A percentile compares a stretch with the other conserved stretches of the same genome.
Evolutionary conservation across 2,797 vertebrate species (phyloP).

Genomic region (Myiotriccus ornatus): DNA sequence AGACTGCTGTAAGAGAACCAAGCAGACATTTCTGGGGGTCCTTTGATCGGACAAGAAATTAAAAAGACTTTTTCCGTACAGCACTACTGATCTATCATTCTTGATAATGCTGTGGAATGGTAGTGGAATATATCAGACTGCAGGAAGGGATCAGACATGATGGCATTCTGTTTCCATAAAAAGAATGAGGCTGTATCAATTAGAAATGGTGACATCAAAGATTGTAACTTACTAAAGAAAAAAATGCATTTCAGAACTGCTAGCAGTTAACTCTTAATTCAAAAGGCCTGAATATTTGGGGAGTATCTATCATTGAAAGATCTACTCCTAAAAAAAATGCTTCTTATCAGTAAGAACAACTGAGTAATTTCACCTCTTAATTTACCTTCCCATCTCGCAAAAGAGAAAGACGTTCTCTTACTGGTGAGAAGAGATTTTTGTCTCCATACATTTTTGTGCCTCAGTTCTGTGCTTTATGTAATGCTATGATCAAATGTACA

Average conservation of each 20-base stretch:
- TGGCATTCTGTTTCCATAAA: neutral
- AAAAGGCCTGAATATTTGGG: neutral
- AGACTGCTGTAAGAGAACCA: neutral
- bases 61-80: neutral
- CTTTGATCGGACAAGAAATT: neutral
- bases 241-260: neutral
- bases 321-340: neutral
- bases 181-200: neutral
- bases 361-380: neutral
- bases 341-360: neutral
- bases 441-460: neutral
- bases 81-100: neutral
- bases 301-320: neutral
- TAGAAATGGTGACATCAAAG: neutral
- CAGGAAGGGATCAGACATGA: neutral
- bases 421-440: neutral
- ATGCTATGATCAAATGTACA: neutral
- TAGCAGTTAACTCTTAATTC: neutral
- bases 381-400: neutral
- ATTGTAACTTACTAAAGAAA: neutral
- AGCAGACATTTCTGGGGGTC: neutral
- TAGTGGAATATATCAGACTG: neutral
- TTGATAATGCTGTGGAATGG: neutral
- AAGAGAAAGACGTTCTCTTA: neutral
- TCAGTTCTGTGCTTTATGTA: neutral